Evolutionary conservation across 1,140 invertebrate genomes (phyloP), one percentile per base, ranked within the genome.

Genomic region (Hyles euphorbiae): DNA sequence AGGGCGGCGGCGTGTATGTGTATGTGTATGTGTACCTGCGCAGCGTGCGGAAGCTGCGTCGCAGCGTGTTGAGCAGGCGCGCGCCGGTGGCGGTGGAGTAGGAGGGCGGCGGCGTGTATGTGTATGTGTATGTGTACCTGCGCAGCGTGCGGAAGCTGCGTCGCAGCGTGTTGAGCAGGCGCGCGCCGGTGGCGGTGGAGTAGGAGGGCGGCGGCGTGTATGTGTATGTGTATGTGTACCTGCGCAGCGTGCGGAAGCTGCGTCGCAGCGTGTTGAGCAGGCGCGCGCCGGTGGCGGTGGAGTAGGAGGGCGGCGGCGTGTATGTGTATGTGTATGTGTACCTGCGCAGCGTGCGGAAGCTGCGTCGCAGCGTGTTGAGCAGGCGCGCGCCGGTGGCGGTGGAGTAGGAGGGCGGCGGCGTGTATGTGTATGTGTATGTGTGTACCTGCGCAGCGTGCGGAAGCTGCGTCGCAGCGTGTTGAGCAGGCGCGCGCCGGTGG

Each of bases 121-220:
- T n/a, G n/a, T n/a, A n/a, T n/a, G n/a, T n/a, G n/a, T n/a, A n/a
- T 3, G 3, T 4, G n/a, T 22, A 48, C 87, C 87, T 74, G 54
- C 87, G 57, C 10, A 89, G 56, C 4, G 95, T 91, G 45, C 95
- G 89, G 47, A 96, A 93, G 74, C 95, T 96, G 43, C 95, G 87
- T n/a, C 95, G 82, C 34, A 97, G 91, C 72, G 95, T 96, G 70
- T 95, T 93, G 1, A 95, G 90, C 36, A 97, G 74, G 63, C 96
- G 88, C 68, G 96, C 96, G 8, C 96, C 96, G 1, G 96, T 98
- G 2, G 96, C 96, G 8, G 96, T 97, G 3, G 95, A 96, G 76
- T 97, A 98, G 22, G 95, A 96, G 3, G 96, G 96, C 2, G 96
- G 96, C 6, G 96, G 96, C 1, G 96, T 97, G 76, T 98, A 98